Percentiles rank a stretch among this genome's conserved stretches.
These are phyloP conservation scores for Thera britannica DNA, from an alignment of 2,888 invertebrate genomes.

Conservation along the genomic window DNA sequence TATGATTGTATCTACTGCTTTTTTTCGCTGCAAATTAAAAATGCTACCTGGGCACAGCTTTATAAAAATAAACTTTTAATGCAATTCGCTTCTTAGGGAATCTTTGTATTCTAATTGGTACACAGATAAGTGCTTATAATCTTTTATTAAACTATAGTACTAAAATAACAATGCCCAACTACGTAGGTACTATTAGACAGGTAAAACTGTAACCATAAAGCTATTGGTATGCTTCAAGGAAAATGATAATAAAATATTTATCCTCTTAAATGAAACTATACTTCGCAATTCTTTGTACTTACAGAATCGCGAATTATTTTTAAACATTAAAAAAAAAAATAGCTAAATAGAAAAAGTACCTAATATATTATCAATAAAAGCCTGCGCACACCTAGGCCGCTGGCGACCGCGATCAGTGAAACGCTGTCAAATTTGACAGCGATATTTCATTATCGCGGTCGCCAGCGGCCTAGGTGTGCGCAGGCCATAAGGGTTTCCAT, in stretches of 20 bases:
- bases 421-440: no score
- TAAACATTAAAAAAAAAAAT: no score
- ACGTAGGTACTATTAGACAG: not conserved
- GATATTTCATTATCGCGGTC: no score
- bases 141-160: not conserved
- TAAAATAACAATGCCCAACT: not conserved
- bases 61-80: constrained; percentile 5
- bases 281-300: not conserved
- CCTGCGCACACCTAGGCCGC: no score
- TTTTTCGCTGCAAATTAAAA: no score
- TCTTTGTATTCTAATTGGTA: constrained; percentile 18
- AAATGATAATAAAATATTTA: not conserved
- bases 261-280: not conserved
- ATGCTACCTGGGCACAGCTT: not conserved
- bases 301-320: no score
- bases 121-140: not conserved
- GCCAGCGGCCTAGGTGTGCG: no score
- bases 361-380: no score
- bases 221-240: not conserved
- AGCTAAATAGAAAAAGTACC: no score
- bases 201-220: constrained; percentile 3
- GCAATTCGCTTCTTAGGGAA: constrained; percentile 11
- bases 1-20: no score
- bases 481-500: no score
- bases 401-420: no score